phyloP scores from a whole-genome alignment of 1,140 invertebrate species.

The Dinothrombium tinctorium region DNA sequence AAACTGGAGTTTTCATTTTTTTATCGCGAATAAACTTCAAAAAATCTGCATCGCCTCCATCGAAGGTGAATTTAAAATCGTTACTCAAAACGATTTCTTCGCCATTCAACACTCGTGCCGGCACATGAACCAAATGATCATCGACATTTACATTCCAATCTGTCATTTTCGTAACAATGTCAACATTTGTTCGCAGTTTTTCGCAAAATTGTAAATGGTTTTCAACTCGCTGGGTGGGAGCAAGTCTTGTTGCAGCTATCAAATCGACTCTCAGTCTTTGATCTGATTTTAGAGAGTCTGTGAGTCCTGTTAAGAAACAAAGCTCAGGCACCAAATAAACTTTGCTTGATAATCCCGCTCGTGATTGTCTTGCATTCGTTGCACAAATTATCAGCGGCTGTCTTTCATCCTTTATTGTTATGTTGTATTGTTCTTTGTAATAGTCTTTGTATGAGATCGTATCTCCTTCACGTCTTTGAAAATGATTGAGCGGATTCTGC shows the following conservation, averaged over 20 bases:
- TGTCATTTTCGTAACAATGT: constrained; percentile 21
- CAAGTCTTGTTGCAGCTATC: constrained; percentile 40
- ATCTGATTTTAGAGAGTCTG: constrained; percentile 15
- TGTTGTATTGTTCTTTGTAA: constrained; percentile 21
- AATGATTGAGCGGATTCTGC: constrained; percentile 18
- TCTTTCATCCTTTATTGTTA: constrained; percentile 17
- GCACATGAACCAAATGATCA: constrained; percentile 19
- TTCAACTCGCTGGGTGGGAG: constrained; percentile 7
- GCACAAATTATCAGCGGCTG: constrained; percentile 20
- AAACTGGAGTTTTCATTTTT: too few species aligned
- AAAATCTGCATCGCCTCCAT: too few species aligned
- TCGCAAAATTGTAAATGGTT: constrained; percentile 13
- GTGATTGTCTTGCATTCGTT: constrained; percentile 11
- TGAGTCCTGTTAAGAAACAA: constrained; percentile 21
- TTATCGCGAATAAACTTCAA: too few species aligned
- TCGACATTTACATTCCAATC: constrained; percentile 24
- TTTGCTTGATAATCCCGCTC: constrained; percentile 1
- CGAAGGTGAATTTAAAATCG: too few species aligned
- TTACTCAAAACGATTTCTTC: too few species aligned
- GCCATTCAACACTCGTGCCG: constrained; percentile 18
- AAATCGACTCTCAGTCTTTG: constrained; percentile 28
- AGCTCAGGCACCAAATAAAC: constrained; percentile 21
- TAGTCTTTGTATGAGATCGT: constrained; percentile 19
- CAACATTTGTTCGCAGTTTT: constrained; percentile 18
- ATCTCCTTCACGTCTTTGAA: constrained; percentile 19